Base-by-base conservation (phyloP, 1,140 invertebrate genomes). In the Aphelinus atriplicis region DNA sequence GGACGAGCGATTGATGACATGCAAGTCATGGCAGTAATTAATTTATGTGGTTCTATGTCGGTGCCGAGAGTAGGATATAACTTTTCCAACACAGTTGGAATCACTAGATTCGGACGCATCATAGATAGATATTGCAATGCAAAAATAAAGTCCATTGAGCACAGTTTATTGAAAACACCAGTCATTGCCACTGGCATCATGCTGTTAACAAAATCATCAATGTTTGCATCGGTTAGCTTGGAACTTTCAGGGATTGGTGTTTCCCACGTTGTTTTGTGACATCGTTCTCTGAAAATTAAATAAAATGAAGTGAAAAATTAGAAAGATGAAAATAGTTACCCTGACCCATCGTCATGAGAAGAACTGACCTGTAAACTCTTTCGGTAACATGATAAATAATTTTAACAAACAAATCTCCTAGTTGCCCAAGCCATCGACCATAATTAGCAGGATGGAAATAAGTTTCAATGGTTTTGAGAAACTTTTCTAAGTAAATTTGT, bases 401-500 rank as follows among this genome's bases (percentile, higher is more conserved):
- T 48, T 57, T 48, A 3, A 56, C 10, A 48, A 53, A 68, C 7
- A 64, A 51, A 53, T 67, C 2, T 66, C 89, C 90, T 0, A 95
- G 84, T 77, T 90, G 92, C 53, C 79, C 85, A 42, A 92, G 90
- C 95, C 95, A 97, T 45, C 89, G 70, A 57, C 96, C 96, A 70
- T 87, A 84, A 85, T 98, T 98, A 0, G 96, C 96, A 63, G 95
- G 95, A 88, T 98, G 94, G 80, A 94, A 92, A 87, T 96, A 98
- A 5, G 94, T 95, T 84, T 96, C 94, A 2, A 97, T 86, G 0
- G 94, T 92, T 78, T 92, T 93, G 78, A 98, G 92, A 81, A 98
- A 92, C 76, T 93, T 93, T 71, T 92, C 91, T 43, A 98, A 87
- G 84, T 96, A 92, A 50, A 91, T 90, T 80, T 96, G 92, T 9